A percentile compares a stretch with the other conserved stretches of the same genome.
phyloP scores from a whole-genome alignment of 2,888 invertebrate genomes.

The Chalcosyrphus nemorum region DNA sequence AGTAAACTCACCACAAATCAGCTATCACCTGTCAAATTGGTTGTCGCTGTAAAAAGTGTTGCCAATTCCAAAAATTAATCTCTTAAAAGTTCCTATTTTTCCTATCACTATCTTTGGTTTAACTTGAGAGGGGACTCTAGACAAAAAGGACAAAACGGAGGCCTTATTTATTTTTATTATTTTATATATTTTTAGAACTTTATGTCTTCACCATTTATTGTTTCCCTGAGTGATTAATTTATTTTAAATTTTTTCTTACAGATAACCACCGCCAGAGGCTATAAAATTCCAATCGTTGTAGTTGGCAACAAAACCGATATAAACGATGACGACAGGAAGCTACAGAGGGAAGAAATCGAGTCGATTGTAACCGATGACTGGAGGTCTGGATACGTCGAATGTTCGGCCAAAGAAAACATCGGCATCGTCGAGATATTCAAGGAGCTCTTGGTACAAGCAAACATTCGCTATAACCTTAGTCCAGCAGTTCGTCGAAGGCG shows the following conservation, averaged over 20 bases:
- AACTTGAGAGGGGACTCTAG: too few species aligned
- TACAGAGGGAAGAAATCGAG: constrained; percentile 81
- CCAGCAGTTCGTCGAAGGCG: constrained; percentile 82
- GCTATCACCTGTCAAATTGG: too few species aligned
- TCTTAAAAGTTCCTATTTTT: too few species aligned
- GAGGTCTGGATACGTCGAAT: constrained; percentile 83
- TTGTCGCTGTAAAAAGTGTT: too few species aligned
- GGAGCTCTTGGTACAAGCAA: constrained; percentile 83
- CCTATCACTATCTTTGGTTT: too few species aligned
- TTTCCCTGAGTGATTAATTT: too few species aligned
- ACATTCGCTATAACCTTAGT: constrained; percentile 82
- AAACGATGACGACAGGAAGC: constrained; percentile 79
- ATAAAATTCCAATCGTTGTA: constrained; percentile 86
- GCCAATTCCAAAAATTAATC: too few species aligned
- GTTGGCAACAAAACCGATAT: constrained; percentile 88
- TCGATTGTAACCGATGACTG: constrained; percentile 82
- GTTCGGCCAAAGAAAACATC: constrained; percentile 83
- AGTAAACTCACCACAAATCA: too few species aligned
- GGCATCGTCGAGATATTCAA: constrained; percentile 83
- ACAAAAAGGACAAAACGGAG: too few species aligned
- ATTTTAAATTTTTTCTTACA: constrained; percentile 32
- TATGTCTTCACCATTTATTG: too few species aligned
- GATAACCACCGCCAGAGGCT: constrained; percentile 80
- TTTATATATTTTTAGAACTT: too few species aligned
- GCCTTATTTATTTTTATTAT: too few species aligned